These are phyloP conservation scores for Anarhynchus alexandrinus DNA, from an alignment of 2,113 vertebrate genomes.

Conservation along the genomic window DNA sequence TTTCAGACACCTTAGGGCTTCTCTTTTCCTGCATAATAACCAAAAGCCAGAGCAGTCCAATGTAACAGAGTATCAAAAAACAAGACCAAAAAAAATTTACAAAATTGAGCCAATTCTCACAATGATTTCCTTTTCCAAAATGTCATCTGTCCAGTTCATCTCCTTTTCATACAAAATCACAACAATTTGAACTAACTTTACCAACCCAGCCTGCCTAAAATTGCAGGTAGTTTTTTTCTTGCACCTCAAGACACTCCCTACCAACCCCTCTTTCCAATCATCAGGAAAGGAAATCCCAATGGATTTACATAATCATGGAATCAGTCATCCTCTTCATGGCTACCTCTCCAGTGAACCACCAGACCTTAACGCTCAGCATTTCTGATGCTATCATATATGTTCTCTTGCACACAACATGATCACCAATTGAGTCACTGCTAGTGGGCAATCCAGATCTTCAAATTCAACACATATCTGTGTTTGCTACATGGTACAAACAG, in stretches of 20 bases:
- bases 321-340: background rate
- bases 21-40: background rate
- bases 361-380: fast-evolving
- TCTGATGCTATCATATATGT: background rate
- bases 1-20: background rate
- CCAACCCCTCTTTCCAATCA: background rate
- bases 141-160: background rate
- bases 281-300: background rate
- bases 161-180: background rate
- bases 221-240: background rate
- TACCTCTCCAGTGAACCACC: background rate
- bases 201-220: background rate
- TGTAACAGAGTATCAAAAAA: background rate
- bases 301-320: background rate
- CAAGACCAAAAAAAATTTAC: background rate
- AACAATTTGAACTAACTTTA: background rate
- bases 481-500: too few species aligned
- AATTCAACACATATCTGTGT: background rate
- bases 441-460: background rate
- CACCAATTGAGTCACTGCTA: background rate
- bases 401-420: fast-evolving
- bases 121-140: background rate
- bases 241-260: background rate
- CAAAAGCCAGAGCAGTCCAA: background rate
- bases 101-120: background rate